Evolutionary conservation across 1,140 invertebrate genomes (phyloP), one percentile per base, ranked within the genome.

Genomic region (Helicoverpa zea): DNA sequence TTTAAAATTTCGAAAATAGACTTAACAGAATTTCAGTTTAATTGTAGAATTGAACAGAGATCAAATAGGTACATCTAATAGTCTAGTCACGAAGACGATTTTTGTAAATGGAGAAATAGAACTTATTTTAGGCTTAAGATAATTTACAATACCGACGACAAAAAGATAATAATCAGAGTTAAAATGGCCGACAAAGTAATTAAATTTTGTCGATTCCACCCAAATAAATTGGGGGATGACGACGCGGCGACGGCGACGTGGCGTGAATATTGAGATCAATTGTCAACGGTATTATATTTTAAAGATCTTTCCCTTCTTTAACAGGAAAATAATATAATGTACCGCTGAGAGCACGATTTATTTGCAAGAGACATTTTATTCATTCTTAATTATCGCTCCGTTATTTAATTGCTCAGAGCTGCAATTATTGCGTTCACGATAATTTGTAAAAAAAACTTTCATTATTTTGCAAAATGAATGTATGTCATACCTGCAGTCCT

Each of bases 171-270:
- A 72, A 77, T 77, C 49, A 51, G 30, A 78, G 58, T 80, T 81
- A 23, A 84, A 81, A 82, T 68, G 73, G 58, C 64, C 70, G 64
- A 58, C 58, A 73, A 82, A 78, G 79, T 80, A 82, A 84, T 84
- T 81, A 82, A 82, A 82, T 84, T 84, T 77, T 54, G 54, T 75
- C 58, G 81, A 84, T 84, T 80, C 74, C 66, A 51, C 18, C 80
- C 49, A 52, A 79, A 79, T 79, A 79, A 73, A 70, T 79, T 76
- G 59, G 29, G 73, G 81, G 66, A 75, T 54, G 51, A 49, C 43
- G 58, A 80, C 80, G 78, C 23, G 23, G 23, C 23, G 23, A 23
- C 23, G 51, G 30, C 43, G 58, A 80, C 80, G 78, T 70, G 80
- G 43, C 56, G 51, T 54, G 83, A 84, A 84, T 84, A 81, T 70